Conservation (phyloP, 2,888 invertebrate genomes). For the Acanthosepion lycidas region DNA sequence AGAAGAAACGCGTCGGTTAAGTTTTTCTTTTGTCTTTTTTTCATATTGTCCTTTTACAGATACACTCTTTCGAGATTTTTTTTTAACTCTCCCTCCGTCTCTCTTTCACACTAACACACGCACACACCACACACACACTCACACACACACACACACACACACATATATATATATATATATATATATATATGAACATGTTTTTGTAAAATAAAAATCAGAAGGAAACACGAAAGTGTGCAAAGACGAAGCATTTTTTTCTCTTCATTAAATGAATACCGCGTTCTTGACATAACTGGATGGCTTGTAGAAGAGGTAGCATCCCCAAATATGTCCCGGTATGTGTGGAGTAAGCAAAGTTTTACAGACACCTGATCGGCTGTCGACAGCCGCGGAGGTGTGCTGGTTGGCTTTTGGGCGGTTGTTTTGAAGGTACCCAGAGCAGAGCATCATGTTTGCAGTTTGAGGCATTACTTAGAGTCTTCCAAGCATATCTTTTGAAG, state of each 20-base stretch:
- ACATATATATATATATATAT: background rate
- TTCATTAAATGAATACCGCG: background rate
- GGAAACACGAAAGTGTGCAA: background rate
- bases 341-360: background rate
- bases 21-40: too few species aligned
- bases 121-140: background rate
- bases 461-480: too few species aligned
- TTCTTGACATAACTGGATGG: background rate
- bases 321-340: constrained; percentile 22
- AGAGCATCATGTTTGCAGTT: too few species aligned
- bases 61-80: too few species aligned
- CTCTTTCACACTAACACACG: too few species aligned
- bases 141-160: background rate
- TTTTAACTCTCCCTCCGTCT: too few species aligned
- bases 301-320: background rate
- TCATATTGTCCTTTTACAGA: too few species aligned
- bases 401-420: background rate
- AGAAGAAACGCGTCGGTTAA: too few species aligned
- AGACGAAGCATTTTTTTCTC: background rate
- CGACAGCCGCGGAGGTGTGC: background rate
- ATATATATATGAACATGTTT: background rate
- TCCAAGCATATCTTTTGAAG: too few species aligned
- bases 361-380: background rate
- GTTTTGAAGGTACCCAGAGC: too few species aligned
- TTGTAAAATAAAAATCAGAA: background rate